Conservation (phyloP, 2,888 invertebrate species). For the Onchidella celtica region DNA sequence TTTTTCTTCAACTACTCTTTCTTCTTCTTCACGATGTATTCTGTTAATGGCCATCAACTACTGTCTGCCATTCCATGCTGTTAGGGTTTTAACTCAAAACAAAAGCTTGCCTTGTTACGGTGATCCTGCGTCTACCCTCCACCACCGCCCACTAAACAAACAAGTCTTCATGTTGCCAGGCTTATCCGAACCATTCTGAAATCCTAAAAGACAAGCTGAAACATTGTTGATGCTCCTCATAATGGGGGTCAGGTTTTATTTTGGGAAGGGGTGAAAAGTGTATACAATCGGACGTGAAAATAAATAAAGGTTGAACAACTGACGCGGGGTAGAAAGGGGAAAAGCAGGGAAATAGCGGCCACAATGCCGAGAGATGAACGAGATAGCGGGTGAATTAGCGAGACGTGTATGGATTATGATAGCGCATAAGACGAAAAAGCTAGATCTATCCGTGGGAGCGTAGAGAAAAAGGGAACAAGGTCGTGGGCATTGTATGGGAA, state of each 20-base stretch:
- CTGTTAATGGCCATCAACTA: neutral
- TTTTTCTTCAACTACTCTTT: too few species aligned
- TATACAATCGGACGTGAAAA: neutral
- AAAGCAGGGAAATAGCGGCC: neutral
- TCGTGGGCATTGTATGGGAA: too few species aligned
- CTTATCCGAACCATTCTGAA: neutral
- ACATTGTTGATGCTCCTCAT: constrained; percentile 9
- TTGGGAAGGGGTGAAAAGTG: constrained; percentile 5
- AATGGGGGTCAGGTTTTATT: constrained; percentile 8
- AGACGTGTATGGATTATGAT: neutral
- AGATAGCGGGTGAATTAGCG: neutral
- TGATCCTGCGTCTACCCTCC: neutral
- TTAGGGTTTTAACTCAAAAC: neutral
- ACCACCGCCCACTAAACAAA: constrained; percentile 5
- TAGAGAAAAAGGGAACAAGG: too few species aligned
- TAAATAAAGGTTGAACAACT: constrained; percentile 1
- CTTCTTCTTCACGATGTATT: neutral
- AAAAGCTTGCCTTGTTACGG: constrained; percentile 1
- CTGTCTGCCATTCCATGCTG: neutral
- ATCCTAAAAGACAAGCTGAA: neutral
- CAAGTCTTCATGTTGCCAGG: constrained; percentile 3
- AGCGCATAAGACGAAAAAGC: neutral
- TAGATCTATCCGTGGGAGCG: too few species aligned
- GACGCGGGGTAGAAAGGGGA: neutral
- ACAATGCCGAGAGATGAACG: constrained; percentile 27